phyloP scores from a whole-genome alignment of 2,888 invertebrate genomes.

The Morinoia aosen region DNA sequence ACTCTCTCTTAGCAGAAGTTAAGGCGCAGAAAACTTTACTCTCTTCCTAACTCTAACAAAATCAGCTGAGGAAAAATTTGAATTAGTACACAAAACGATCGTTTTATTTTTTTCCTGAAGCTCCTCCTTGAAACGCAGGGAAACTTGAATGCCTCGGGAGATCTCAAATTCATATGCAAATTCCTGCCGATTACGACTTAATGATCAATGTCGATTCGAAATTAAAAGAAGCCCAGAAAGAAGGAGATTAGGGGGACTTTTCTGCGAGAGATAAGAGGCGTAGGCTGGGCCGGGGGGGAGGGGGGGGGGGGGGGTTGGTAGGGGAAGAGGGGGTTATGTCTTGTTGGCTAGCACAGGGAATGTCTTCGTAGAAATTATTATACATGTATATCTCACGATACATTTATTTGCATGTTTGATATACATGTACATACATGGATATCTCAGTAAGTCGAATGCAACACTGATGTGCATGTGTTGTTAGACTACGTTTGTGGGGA shows the following conservation, averaged over 20 bases:
- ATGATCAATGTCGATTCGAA: slow-evolving; percentile 53
- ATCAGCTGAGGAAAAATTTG: neutral
- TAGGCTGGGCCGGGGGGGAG: neutral
- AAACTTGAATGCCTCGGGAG: slow-evolving; percentile 46
- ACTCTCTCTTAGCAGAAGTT: slow-evolving; percentile 21
- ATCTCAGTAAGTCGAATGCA: no score
- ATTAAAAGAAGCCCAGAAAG: slow-evolving; percentile 51
- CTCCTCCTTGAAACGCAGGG: slow-evolving; percentile 12
- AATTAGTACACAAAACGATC: slow-evolving; percentile 46
- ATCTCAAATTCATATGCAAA: slow-evolving; percentile 52
- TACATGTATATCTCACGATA: no score
- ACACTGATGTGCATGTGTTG: no score
- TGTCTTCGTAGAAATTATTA: no score
- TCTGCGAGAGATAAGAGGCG: neutral
- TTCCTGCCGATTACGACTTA: slow-evolving; percentile 51
- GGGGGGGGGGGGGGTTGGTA: neutral
- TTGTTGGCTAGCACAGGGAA: neutral
- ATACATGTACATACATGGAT: no score
- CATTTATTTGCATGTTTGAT: no score
- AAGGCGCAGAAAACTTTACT: neutral
- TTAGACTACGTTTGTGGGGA: no score
- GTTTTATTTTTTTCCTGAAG: slow-evolving; percentile 42
- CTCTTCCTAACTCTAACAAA: neutral
- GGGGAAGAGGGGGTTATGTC: neutral
- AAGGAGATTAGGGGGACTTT: slow-evolving; percentile 47